Base-by-base conservation (phyloP, 2,113 vertebrate genomes). In the Mirza zaza region DNA sequence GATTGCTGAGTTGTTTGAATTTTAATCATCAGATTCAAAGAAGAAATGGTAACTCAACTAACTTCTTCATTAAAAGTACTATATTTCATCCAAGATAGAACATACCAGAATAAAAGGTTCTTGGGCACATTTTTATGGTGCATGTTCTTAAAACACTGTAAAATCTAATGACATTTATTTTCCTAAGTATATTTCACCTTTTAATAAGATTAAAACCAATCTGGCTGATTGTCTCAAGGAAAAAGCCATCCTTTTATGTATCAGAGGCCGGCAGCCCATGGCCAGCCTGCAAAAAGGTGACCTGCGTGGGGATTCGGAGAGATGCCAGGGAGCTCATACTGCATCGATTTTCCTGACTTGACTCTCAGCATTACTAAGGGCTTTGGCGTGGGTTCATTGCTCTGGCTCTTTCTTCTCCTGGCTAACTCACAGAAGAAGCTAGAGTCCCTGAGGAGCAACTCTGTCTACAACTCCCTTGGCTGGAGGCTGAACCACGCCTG, bases 161-260 rank as follows among this genome's bases (percentile, higher is more conserved):
- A 92, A 92, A 97, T 68, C 48, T 55, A 86, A 86, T 81, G 29
- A 86, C 36, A 73, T 87, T 87, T 73, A 91, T 88, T 97, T 96
- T 71, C 67, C 61, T 18, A 91, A 87, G 61, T 91, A 86, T 68
- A 94, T 79, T 87, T 97, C 68, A 71, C 42, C 48, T 93, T 92
- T 95, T 95, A 93, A 95, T 95, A 91, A 89, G 48, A 96, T 82
- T 87, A 93, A 92, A 97, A 81, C 45, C 65, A 93, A 95, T 65
- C 76, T 73, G 32, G 45, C 48, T 96, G 52, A 91, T 59, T 85
- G 21, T 89, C 73, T 92, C 90, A 71, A 84, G 71, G 25, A 81
- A 91, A 91, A 95, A 48, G 5, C 10, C 86, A 90, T 83, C 34
- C 20, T 90, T 76, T 84, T 76, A 48, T 48, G 15, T 25, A 68